Conservation (phyloP, 2,113 vertebrate genomes). For the Chionomys nivalis region DNA sequence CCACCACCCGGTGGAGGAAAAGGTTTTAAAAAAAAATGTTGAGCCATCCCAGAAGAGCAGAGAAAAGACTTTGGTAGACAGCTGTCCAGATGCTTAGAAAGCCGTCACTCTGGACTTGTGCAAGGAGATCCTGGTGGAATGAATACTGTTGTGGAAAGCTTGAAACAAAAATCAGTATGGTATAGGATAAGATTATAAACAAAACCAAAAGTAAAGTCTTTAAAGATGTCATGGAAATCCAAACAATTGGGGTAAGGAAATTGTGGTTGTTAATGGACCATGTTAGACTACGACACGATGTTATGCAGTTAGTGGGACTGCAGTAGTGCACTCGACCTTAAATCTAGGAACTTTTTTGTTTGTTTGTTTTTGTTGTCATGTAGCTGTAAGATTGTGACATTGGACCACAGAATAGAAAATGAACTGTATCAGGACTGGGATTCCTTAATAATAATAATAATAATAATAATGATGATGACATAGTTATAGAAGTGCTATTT, state of each 20-base stretch:
- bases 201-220: not conserved
- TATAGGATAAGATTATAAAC: not conserved
- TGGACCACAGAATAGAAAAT: slow-evolving; percentile 19
- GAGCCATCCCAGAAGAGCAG: not conserved
- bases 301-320: not conserved
- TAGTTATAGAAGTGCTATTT: slow-evolving; percentile 47
- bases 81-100: not conserved
- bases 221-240: not conserved
- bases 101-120: slow-evolving; percentile 1
- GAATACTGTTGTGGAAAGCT: slow-evolving; percentile 2
- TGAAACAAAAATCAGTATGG: not conserved
- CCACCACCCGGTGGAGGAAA: too few species aligned
- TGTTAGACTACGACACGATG: not conserved
- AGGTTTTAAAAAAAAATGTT: slow-evolving; percentile 3
- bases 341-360: not conserved
- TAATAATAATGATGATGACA: slow-evolving; percentile 14
- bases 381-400: slow-evolving; percentile 33
- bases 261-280: not conserved
- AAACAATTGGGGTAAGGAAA: not conserved
- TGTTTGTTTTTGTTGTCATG: not conserved
- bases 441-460: slow-evolving; percentile 38
- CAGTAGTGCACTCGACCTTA: slow-evolving; percentile 12
- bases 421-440: slow-evolving; percentile 1
- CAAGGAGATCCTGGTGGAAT: not conserved
- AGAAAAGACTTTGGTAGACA: not conserved